These are phyloP conservation scores for Agrotis segetum DNA, from an alignment of 2,888 invertebrate genomes.

Conservation along the genomic window DNA sequence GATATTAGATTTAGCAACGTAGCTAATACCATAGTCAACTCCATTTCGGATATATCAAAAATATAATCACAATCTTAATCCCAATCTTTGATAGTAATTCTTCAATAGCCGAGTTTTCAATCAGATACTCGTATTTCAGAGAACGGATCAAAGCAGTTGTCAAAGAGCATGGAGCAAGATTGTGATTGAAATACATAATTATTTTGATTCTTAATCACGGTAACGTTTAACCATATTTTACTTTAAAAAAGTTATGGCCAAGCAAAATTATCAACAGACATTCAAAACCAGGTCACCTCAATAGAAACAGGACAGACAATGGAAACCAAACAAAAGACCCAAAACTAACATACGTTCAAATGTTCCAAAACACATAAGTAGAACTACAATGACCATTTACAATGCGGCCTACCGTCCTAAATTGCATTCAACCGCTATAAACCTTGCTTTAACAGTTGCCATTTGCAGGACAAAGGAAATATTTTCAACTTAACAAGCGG, in stretches of 20 bases:
- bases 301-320: conserved; percentile 18
- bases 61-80: not conserved
- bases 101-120: not conserved
- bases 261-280: not conserved
- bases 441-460: conserved; percentile 20
- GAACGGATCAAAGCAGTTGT: not conserved
- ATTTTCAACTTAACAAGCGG: conserved; percentile 45
- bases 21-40: not conserved
- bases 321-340: conserved; percentile 21
- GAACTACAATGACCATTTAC: conserved; percentile 23
- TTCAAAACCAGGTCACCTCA: conserved; percentile 13
- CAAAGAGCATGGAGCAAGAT: not conserved
- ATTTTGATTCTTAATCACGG: not conserved
- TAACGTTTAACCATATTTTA: not conserved
- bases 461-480: conserved; percentile 53
- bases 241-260: not conserved
- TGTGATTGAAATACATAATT: not conserved
- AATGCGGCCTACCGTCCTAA: conserved; percentile 22
- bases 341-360: conserved; percentile 22
- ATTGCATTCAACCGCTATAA: conserved; percentile 34
- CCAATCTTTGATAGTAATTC: not conserved
- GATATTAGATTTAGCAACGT: not conserved
- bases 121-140: not conserved
- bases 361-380: conserved; percentile 24
- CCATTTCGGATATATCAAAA: no score